phyloP scores from a whole-genome alignment of 2,797 vertebrate genomes.

The Pachyuromys duprasi region DNA sequence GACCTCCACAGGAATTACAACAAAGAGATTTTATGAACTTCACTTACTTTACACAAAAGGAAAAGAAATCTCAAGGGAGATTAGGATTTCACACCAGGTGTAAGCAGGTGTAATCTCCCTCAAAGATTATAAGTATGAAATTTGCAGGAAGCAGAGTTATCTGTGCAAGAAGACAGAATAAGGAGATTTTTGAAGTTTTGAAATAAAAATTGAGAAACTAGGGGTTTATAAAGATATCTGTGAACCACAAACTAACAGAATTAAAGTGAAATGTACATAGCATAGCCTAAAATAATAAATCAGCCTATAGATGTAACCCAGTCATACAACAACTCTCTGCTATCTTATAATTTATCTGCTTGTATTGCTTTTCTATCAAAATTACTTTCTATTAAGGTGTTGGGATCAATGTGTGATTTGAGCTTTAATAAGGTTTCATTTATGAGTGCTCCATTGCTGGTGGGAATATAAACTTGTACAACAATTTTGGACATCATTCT shows the following conservation, averaged over 20 bases:
- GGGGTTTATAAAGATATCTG: background rate
- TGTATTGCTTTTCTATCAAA: background rate
- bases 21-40: background rate
- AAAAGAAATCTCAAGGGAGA: background rate
- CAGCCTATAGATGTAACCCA: background rate
- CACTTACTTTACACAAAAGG: background rate
- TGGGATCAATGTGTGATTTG: too few species aligned
- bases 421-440: too few species aligned
- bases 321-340: background rate
- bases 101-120: too few species aligned
- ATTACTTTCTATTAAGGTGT: background rate
- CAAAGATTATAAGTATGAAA: background rate
- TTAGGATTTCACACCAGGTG: background rate
- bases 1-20: background rate
- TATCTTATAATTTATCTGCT: background rate
- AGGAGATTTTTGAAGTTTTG: background rate
- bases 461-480: too few species aligned
- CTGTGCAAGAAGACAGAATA: background rate
- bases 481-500: too few species aligned
- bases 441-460: too few species aligned
- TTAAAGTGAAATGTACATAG: background rate
- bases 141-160: background rate
- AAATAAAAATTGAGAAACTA: slow-evolving; percentile 1
- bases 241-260: background rate
- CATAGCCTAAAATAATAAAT: background rate